These are phyloP conservation scores for Stenchaetothrips biformis DNA, from an alignment of 2,888 invertebrate genomes.

Conservation along the genomic window DNA sequence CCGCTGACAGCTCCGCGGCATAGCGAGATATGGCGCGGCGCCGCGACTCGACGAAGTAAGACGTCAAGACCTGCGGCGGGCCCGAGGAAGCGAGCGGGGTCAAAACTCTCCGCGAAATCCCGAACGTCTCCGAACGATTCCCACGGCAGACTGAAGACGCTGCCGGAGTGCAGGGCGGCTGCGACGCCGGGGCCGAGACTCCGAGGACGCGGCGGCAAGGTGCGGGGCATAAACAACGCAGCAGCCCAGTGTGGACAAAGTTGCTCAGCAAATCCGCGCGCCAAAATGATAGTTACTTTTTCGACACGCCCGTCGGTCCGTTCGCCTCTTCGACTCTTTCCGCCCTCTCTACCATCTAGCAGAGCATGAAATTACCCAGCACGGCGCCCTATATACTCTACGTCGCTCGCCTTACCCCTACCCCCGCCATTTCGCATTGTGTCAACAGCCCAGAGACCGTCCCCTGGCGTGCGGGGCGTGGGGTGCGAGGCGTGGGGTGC, in stretches of 20 bases:
- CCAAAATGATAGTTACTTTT: background rate
- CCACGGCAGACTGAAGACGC: background rate
- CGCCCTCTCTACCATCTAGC: background rate
- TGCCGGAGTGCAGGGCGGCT: background rate
- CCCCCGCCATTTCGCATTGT: constrained; percentile 1
- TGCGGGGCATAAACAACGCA: background rate
- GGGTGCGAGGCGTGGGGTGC: too few species aligned
- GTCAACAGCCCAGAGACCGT: background rate
- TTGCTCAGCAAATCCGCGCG: background rate
- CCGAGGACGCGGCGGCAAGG: background rate
- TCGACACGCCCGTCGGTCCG: background rate
- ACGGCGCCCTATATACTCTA: background rate
- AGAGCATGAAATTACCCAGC: background rate
- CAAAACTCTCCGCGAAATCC: too few species aligned
- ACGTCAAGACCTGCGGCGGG: background rate
- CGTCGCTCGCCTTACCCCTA: background rate
- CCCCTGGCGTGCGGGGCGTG: too few species aligned
- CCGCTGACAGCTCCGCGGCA: background rate
- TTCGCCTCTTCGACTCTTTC: background rate
- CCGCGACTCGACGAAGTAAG: background rate
- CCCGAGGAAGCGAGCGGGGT: background rate
- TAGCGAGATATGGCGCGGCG: background rate
- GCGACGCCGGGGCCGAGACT: background rate
- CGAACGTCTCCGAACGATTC: background rate
- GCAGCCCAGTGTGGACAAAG: background rate